Conservation (phyloP, 2,797 vertebrate genomes). For the Anguilla megastoma region DNA sequence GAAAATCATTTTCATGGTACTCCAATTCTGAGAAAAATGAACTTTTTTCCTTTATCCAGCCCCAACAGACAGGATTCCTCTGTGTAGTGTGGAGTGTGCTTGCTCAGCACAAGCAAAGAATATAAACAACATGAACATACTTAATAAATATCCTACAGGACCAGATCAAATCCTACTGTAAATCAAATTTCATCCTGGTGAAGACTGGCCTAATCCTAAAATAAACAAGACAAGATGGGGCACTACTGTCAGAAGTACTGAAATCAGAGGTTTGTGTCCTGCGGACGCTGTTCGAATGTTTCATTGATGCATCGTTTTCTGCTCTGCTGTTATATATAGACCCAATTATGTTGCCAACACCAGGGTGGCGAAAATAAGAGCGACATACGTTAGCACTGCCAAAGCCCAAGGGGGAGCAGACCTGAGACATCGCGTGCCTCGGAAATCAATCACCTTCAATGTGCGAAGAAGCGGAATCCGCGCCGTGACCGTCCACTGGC, state of each 20-base stretch:
- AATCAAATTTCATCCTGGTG: neutral
- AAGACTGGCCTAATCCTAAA: neutral
- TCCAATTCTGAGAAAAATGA: neutral
- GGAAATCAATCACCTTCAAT: neutral
- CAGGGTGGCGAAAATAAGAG: neutral
- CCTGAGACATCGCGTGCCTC: neutral
- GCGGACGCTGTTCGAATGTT: neutral
- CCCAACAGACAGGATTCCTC: neutral
- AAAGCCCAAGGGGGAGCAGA: neutral
- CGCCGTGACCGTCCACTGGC: neutral
- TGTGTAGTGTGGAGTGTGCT: neutral
- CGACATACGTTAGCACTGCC: neutral
- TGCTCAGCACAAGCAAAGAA: neutral
- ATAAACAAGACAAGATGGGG: neutral
- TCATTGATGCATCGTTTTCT: neutral
- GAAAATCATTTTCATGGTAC: neutral
- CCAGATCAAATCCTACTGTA: neutral
- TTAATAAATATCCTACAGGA: neutral
- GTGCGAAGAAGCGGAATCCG: neutral
- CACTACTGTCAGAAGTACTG: neutral
- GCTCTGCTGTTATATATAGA: neutral
- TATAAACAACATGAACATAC: neutral
- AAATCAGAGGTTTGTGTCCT: neutral
- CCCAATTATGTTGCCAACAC: neutral
- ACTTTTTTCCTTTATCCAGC: neutral